Percentiles rank a stretch among this genome's conserved stretches.
Evolutionary conservation across 2,888 invertebrate species (phyloP).

Genomic region (Hoplodrina blanda): DNA sequence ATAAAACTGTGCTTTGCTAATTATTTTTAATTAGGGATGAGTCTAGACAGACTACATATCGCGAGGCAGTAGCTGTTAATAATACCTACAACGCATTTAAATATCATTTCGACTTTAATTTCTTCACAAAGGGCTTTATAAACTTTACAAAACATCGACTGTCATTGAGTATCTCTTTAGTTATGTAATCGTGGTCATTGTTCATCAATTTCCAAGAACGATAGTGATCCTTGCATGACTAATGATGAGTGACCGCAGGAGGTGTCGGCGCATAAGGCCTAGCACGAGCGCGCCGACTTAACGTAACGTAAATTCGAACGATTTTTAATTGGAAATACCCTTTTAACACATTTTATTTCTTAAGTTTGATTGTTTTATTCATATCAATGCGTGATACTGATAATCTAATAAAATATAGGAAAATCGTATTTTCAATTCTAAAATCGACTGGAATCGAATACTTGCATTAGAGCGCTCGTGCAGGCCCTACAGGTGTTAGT

Average conservation of each 20-base stretch:
- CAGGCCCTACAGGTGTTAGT: conserved; percentile 15
- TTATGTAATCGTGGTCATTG: conserved; percentile 11
- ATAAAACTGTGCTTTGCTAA: conserved; percentile 33
- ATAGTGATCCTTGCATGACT: conserved; percentile 28
- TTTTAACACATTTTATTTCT: no score
- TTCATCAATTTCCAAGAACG: conserved; percentile 26
- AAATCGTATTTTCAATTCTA: not conserved
- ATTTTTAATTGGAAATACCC: no score
- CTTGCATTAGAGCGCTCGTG: not conserved
- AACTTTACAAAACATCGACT: not conserved
- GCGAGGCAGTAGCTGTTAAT: not conserved
- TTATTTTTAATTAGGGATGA: conserved; percentile 12
- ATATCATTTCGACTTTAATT: not conserved
- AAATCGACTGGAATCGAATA: not conserved
- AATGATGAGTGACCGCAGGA: conserved; percentile 32
- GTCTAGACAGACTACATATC: not conserved
- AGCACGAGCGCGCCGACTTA: not conserved
- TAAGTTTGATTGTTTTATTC: no score
- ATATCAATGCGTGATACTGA: not conserved
- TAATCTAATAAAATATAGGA: not conserved
- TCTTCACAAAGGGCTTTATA: not conserved
- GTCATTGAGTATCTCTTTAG: not conserved
- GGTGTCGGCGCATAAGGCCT: not conserved
- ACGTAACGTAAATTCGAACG: not conserved
- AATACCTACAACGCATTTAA: not conserved